phyloP scores from a whole-genome alignment of 2,888 invertebrate species.

The Antheraea yamamai region DNA sequence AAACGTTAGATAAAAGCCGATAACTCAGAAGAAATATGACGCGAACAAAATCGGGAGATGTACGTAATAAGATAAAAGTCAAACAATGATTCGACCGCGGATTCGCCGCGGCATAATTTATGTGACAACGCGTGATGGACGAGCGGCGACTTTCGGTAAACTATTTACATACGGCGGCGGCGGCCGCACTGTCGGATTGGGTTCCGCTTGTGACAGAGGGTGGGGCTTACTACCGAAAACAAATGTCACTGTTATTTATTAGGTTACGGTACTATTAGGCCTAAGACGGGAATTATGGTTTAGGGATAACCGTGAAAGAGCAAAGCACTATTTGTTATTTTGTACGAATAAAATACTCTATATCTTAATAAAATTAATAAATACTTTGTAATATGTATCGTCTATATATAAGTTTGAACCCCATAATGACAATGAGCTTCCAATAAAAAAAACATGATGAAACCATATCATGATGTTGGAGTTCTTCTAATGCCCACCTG shows the following conservation, averaged over 20 bases:
- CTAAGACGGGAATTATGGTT: conserved; percentile 71
- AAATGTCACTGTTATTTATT: conserved; percentile 82
- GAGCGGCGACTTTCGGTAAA: conserved; percentile 82
- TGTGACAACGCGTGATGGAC: conserved; percentile 82
- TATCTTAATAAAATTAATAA: not conserved
- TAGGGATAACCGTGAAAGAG: conserved; percentile 39
- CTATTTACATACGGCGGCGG: conserved; percentile 79
- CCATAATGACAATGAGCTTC: too few relatives aligned
- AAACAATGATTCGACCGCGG: conserved; percentile 82
- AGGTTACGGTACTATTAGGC: conserved; percentile 75
- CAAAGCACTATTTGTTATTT: conserved; percentile 23
- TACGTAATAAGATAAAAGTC: conserved; percentile 83
- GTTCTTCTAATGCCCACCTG: too few relatives aligned
- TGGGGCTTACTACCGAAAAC: conserved; percentile 81
- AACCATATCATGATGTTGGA: too few relatives aligned
- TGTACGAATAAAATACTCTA: not conserved
- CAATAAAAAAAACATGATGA: too few relatives aligned
- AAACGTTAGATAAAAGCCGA: conserved; percentile 81
- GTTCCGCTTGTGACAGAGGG: conserved; percentile 79
- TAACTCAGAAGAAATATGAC: conserved; percentile 82
- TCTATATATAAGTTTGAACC: too few relatives aligned
- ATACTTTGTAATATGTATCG: too few relatives aligned
- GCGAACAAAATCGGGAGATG: conserved; percentile 83
- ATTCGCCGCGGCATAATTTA: conserved; percentile 83
- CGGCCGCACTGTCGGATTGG: conserved; percentile 79